phyloP scores from a whole-genome alignment of 2,888 invertebrate genomes.

The Spicauda simplicius region DNA sequence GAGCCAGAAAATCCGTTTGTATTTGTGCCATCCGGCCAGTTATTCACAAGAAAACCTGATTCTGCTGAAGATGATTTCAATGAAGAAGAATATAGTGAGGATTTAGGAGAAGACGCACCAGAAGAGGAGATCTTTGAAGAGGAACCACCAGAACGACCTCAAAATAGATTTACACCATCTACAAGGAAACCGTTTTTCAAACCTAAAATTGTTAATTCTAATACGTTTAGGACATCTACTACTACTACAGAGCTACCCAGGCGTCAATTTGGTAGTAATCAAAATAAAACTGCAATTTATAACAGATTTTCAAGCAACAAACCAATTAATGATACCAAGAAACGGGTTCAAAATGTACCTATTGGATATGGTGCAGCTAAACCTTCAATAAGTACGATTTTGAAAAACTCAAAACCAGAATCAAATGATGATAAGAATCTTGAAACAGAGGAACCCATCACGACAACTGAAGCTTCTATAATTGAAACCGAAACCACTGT shows the following conservation, averaged over 20 bases:
- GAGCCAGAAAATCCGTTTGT: slow-evolving; percentile 73
- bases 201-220: slow-evolving; percentile 70
- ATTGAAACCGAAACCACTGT: slow-evolving; percentile 56
- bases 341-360: slow-evolving; percentile 76
- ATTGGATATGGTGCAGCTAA: slow-evolving; percentile 63
- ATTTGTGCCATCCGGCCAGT: slow-evolving; percentile 72
- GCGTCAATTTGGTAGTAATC: slow-evolving; percentile 50
- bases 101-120: slow-evolving; percentile 48
- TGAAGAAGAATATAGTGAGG: slow-evolving; percentile 49
- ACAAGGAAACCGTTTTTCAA: slow-evolving; percentile 67
- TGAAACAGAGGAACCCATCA: slow-evolving; percentile 55
- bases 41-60: slow-evolving; percentile 72
- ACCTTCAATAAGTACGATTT: slow-evolving; percentile 37
- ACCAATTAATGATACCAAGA: slow-evolving; percentile 62
- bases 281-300: slow-evolving; percentile 65
- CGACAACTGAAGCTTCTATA: slow-evolving; percentile 46
- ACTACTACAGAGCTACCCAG: slow-evolving; percentile 72
- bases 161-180: slow-evolving; percentile 51
- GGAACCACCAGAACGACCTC: slow-evolving; percentile 46
- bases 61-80: slow-evolving; percentile 45
- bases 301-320: slow-evolving; percentile 65
- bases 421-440: slow-evolving; percentile 39
- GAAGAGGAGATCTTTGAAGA: slow-evolving; percentile 57
- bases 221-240: slow-evolving; percentile 75
- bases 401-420: slow-evolving; percentile 44